phyloP scores from a whole-genome alignment of 2,113 vertebrate species.

The Chunga burmeisteri region DNA sequence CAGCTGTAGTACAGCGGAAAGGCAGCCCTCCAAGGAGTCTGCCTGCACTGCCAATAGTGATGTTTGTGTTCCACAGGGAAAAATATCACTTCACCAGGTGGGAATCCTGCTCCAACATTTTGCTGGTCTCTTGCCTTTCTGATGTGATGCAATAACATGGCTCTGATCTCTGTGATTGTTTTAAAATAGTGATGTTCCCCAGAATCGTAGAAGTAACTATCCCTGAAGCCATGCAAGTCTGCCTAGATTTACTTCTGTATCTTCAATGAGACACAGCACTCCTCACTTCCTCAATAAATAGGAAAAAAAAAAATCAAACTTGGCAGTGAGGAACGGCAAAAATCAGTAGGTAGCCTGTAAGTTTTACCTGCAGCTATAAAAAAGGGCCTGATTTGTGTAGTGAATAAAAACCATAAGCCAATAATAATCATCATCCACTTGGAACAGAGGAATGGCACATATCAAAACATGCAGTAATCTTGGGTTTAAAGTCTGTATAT shows the following conservation, averaged over 20 bases:
- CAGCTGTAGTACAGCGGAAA: not conserved
- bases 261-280: not conserved
- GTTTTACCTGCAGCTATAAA: not conserved
- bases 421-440: not conserved
- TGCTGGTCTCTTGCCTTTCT: not conserved
- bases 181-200: not conserved
- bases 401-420: not conserved
- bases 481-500: not conserved
- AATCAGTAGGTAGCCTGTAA: not conserved
- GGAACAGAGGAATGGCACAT: not conserved
- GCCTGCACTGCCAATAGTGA: not conserved
- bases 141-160: not conserved
- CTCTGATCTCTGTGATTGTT: not conserved
- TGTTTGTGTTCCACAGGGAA: not conserved
- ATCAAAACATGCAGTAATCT: not conserved
- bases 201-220: not conserved
- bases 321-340: not conserved
- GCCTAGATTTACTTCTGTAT: not conserved
- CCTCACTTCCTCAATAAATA: not conserved
- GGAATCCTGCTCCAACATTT: not conserved
- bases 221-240: not conserved
- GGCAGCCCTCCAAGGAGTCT: not conserved
- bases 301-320: fast-evolving
- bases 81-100: not conserved
- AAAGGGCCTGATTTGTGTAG: not conserved